These are phyloP conservation scores for Diabrotica virgifera DNA, from an alignment of 1,140 invertebrate genomes.

Conservation along the genomic window DNA sequence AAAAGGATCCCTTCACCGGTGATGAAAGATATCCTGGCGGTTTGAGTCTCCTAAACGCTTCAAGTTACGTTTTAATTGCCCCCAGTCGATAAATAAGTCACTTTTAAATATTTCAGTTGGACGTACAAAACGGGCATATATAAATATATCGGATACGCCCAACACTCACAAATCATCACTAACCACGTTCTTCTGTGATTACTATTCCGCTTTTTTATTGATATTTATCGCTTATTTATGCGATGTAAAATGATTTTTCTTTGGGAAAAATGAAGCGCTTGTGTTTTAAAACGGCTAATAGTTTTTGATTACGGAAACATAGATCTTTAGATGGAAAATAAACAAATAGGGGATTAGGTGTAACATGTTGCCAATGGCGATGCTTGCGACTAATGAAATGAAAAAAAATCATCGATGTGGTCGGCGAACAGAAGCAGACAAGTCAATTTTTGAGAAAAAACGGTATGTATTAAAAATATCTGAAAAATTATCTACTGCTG, in stretches of 20 bases:
- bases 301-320: too few species aligned
- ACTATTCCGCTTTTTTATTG: slow-evolving; percentile 13
- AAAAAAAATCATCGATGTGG: too few species aligned
- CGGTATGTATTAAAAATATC: too few species aligned
- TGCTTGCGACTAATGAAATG: too few species aligned
- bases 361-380: too few species aligned
- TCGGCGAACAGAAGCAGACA: too few species aligned
- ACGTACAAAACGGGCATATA: slow-evolving; percentile 7
- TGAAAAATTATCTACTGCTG: too few species aligned
- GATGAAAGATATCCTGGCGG: slow-evolving; percentile 14
- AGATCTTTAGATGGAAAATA: too few species aligned
- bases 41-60: slow-evolving; percentile 13
- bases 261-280: neutral
- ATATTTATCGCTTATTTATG: slow-evolving; percentile 20
- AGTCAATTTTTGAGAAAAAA: too few species aligned
- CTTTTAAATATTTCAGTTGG: slow-evolving; percentile 17
- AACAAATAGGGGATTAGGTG: too few species aligned
- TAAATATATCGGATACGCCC: slow-evolving; percentile 12
- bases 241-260: neutral
- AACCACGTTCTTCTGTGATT: slow-evolving; percentile 9
- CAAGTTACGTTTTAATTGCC: slow-evolving; percentile 17
- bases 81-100: slow-evolving; percentile 16
- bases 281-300: neutral
- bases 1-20: neutral
- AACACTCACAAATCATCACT: slow-evolving; percentile 15